A percentile compares a stretch with the other conserved stretches of the same genome.
phyloP scores from a whole-genome alignment of 2,888 invertebrate species.

The Xanthorhoe designata region DNA sequence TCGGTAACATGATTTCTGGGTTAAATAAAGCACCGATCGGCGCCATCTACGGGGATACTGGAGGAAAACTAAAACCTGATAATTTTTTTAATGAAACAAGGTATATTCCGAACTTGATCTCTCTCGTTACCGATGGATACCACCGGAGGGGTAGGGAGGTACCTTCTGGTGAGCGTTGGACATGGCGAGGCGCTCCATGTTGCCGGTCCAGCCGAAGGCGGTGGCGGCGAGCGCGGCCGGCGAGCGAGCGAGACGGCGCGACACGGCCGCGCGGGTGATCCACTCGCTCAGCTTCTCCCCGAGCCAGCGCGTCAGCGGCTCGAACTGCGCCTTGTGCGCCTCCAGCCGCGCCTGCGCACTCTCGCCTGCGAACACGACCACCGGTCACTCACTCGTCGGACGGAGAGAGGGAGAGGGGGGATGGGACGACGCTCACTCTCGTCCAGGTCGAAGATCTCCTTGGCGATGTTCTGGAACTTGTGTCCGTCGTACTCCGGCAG shows the following conservation, averaged over 20 bases:
- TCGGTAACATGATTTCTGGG: too few species aligned
- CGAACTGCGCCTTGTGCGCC: conserved; percentile 90
- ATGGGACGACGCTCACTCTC: conserved; percentile 82
- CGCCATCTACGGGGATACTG: too few species aligned
- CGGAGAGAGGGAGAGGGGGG: not conserved
- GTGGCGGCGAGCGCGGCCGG: conserved; percentile 98
- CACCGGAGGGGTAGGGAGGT: not conserved
- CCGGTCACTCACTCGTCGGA: not conserved
- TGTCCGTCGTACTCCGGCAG: conserved; percentile 99
- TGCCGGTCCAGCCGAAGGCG: conserved; percentile 99
- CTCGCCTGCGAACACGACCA: conserved; percentile 66
- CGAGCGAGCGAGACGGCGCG: conserved; percentile 76
- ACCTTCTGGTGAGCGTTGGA: conserved; percentile 98
- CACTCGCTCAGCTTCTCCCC: conserved; percentile 34
- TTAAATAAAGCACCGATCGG: too few species aligned
- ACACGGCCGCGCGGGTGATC: conserved; percentile 63
- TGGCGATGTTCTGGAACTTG: conserved; percentile 99
- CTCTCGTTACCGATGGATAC: too few species aligned
- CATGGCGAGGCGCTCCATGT: conserved; percentile 98
- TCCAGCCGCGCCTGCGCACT: conserved; percentile 90
- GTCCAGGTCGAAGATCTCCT: conserved; percentile 96
- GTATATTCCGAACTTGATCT: too few species aligned
- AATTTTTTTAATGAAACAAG: too few species aligned
- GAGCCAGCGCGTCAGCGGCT: conserved; percentile 89
- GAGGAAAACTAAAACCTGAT: too few species aligned